Percentiles rank a stretch among this genome's conserved stretches.
Conservation (phyloP, 2,113 vertebrate species). For the Cygnus buccinator region DNA sequence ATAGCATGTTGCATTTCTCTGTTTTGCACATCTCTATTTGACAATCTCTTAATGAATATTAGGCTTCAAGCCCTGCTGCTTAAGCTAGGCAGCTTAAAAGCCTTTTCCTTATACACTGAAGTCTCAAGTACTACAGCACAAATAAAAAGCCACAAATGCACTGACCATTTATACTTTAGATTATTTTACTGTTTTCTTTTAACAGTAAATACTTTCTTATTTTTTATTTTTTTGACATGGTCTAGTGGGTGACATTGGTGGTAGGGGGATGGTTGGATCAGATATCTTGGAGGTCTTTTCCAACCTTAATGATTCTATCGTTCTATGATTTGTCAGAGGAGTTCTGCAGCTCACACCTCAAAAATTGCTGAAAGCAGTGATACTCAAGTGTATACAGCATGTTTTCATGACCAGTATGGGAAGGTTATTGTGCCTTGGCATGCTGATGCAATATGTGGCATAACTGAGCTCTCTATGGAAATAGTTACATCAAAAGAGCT, state of each 20-base stretch:
- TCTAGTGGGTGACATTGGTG: too few relatives aligned
- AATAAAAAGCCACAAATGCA: not conserved
- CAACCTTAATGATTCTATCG: too few relatives aligned
- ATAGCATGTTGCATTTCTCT: not conserved
- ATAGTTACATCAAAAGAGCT: not conserved
- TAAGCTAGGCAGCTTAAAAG: not conserved
- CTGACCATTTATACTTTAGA: not conserved
- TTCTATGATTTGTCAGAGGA: not conserved
- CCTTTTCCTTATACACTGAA: not conserved
- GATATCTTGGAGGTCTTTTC: too few relatives aligned
- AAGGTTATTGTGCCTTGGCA: too few relatives aligned
- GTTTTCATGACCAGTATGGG: not conserved
- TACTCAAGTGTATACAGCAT: not conserved
- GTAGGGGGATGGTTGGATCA: too few relatives aligned
- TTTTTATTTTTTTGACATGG: too few relatives aligned
- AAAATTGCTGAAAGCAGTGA: not conserved
- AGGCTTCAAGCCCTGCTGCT: not conserved
- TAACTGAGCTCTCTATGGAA: not conserved
- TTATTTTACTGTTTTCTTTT: not conserved
- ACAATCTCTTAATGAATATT: not conserved
- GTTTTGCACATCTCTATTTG: not conserved
- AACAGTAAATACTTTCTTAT: not conserved
- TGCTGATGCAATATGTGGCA: not conserved
- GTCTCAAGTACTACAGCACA: not conserved
- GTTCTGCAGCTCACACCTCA: not conserved